phyloP scores from a whole-genome alignment of 1,140 invertebrate genomes.

The Theocolax elegans region DNA sequence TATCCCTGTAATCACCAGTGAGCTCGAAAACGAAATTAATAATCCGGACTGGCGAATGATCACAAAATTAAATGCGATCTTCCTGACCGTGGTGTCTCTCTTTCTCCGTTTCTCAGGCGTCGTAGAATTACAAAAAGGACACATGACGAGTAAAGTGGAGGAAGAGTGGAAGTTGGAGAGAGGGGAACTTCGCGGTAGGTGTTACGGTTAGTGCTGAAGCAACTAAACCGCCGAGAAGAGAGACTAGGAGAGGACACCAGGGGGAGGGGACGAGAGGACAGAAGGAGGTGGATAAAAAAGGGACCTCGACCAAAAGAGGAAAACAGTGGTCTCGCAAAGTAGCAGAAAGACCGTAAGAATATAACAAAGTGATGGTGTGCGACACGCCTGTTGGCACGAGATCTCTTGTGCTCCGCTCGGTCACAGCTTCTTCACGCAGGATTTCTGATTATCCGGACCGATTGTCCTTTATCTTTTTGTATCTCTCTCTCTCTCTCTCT shows the following conservation, averaged over 20 bases:
- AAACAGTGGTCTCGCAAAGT: constrained; percentile 36
- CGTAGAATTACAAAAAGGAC: constrained; percentile 1
- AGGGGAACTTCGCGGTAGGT: constrained; percentile 53
- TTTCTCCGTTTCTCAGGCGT: not conserved
- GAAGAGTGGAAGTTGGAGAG: too few species aligned
- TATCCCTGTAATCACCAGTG: constrained; percentile 38
- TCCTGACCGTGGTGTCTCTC: not conserved
- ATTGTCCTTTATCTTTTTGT: constrained; percentile 4
- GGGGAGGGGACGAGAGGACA: not conserved
- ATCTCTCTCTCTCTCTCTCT: not conserved
- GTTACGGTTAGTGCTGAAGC: constrained; percentile 48
- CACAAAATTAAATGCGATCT: constrained; percentile 37
- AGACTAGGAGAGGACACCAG: not conserved
- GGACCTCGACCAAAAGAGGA: constrained; percentile 4
- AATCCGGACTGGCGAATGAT: constrained; percentile 23
- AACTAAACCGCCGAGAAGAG: not conserved
- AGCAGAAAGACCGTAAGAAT: constrained; percentile 44
- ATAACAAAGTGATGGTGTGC: constrained; percentile 49
- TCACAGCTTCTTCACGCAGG: constrained; percentile 61
- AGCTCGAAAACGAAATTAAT: constrained; percentile 23
- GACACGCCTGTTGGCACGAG: constrained; percentile 65
- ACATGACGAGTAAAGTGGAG: not conserved
- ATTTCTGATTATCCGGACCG: constrained; percentile 58
- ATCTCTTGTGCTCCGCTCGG: constrained; percentile 43
- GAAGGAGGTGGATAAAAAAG: not conserved